phyloP scores from a whole-genome alignment of 2,797 vertebrate species.

The Lophotriccus pileatus region DNA sequence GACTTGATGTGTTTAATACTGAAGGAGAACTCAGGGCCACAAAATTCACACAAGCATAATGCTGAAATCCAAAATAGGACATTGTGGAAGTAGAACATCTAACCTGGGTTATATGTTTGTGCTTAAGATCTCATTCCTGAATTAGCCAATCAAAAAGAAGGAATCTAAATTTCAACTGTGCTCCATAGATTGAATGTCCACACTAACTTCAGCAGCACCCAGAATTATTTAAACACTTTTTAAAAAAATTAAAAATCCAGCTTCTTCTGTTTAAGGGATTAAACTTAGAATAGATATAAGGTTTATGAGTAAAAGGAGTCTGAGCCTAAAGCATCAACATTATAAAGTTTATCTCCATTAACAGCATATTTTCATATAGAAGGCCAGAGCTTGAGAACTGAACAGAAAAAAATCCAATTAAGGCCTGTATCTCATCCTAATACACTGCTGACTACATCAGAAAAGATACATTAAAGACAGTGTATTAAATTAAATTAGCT shows the following conservation, averaged over 20 bases:
- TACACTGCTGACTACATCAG: not conserved
- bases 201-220: not conserved
- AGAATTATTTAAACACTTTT: not conserved
- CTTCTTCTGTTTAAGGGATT: not conserved
- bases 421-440: not conserved
- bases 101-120: not conserved
- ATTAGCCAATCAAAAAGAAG: not conserved
- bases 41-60: not conserved
- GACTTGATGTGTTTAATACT: not conserved
- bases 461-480: not conserved
- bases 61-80: not conserved
- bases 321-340: not conserved
- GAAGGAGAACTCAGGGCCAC: not conserved
- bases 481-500: not conserved
- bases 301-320: not conserved
- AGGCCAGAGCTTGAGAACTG: not conserved
- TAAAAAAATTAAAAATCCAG: not conserved
- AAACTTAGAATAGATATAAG: not conserved
- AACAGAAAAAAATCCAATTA: not conserved
- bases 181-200: accelerated
- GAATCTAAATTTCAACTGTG: not conserved
- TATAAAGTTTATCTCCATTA: not conserved
- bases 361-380: not conserved
- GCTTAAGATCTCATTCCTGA: not conserved
- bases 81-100: not conserved